Evolutionary conservation across 2,113 vertebrate species (phyloP).

Genomic region (Aleadryas rufinucha): DNA sequence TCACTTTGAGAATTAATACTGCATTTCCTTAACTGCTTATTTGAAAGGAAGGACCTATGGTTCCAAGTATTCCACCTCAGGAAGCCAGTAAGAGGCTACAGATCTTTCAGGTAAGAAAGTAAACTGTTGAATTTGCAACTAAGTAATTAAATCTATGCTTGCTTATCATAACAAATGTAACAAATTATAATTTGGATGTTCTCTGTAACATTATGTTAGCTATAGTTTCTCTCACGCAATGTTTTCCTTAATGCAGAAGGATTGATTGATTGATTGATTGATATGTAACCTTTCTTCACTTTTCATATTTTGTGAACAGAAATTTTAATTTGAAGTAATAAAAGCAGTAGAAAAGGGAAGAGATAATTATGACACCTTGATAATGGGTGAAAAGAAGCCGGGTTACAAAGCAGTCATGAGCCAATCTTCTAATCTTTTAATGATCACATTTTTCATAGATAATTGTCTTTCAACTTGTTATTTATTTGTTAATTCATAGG

Average conservation of each 20-base stretch:
- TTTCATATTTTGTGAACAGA: neutral
- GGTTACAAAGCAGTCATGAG: neutral
- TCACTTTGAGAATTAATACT: neutral
- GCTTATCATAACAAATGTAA: neutral
- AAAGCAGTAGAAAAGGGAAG: neutral
- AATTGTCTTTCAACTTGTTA: neutral
- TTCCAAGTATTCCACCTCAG: constrained; percentile 76
- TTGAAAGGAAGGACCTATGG: constrained; percentile 85
- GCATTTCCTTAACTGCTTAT: neutral
- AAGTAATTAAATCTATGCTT: neutral
- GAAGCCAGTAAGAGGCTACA: constrained; percentile 83
- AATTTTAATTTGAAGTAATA: neutral
- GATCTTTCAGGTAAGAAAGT: constrained; percentile 76
- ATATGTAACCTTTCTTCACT: neutral
- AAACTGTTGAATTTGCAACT: neutral
- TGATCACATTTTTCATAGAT: neutral
- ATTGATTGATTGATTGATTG: neutral
- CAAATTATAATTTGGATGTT: neutral
- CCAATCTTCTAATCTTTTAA: neutral
- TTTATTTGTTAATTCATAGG: neutral
- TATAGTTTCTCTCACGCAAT: neutral
- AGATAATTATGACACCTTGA: neutral
- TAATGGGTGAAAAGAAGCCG: neutral
- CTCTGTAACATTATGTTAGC: neutral
- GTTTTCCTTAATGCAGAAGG: neutral